phyloP scores from a whole-genome alignment of 2,797 vertebrate genomes.

The Myiothlypis coronata region DNA sequence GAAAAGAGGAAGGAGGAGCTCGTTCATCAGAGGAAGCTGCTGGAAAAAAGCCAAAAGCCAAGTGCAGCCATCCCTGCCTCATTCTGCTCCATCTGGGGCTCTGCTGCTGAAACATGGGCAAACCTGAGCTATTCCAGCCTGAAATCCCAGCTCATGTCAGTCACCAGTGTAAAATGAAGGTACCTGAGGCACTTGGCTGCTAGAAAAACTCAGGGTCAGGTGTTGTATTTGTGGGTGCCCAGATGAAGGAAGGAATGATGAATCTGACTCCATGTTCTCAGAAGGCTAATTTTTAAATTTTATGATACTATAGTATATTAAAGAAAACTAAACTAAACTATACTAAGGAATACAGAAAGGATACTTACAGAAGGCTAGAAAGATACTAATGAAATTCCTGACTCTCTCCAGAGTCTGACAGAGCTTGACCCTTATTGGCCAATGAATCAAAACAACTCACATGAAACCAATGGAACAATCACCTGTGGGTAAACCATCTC shows the following conservation, averaged over 20 bases:
- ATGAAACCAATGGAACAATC: background rate
- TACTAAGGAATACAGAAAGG: background rate
- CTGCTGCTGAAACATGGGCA: background rate
- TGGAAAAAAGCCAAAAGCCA: background rate
- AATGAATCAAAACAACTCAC: too few species aligned
- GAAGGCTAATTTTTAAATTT: background rate
- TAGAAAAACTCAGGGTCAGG: background rate
- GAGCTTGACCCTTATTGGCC: accelerated
- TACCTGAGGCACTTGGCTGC: background rate
- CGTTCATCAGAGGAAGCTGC: background rate
- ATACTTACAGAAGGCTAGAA: background rate
- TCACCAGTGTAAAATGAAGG: accelerated
- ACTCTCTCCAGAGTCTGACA: background rate
- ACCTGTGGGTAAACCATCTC: too few species aligned
- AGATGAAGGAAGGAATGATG: too few species aligned
- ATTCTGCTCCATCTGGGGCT: accelerated
- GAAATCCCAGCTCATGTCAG: accelerated
- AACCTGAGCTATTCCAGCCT: background rate
- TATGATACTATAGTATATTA: background rate
- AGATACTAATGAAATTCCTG: background rate
- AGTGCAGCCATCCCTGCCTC: background rate
- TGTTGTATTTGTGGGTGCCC: too few species aligned
- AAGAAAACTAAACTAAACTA: background rate
- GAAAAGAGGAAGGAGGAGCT: background rate
- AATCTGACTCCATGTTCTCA: background rate